Evolutionary conservation across 2,113 vertebrate genomes (phyloP), one percentile per base, ranked within the genome.

Genomic region (Mus spicilegus): DNA sequence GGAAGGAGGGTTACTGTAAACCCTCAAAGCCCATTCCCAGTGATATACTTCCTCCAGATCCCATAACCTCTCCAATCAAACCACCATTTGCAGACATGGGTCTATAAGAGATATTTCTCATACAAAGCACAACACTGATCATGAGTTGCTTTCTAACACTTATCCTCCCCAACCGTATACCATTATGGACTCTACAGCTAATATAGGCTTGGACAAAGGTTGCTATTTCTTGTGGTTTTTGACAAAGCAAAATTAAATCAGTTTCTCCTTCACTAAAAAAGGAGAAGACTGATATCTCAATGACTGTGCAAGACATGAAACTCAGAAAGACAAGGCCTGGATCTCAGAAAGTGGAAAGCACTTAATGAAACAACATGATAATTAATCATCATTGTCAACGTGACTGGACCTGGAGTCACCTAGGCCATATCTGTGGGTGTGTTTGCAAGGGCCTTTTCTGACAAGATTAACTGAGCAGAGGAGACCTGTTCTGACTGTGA

Each of bases 191-290:
- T 81, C 58, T 81, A 94, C 26, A 77, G 5, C 36, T 69, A 72
- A 30, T 26, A 20, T 33, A 58, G 7, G 58, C 54, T 76, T 22
- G 14, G 89, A 63, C 36, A 87, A 75, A 84, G 28, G 10, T 73
- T 92, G n/a, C 69, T 84, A 42, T 10, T 42, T 92, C n/a, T 73
- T 8, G 69, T 82, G 65, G 36, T 78, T 95, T 87, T 36, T 82
- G 84, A 81, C 42, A 42, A 54, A n/a, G 36, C 46, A 51, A 39
- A 87, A 95, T 20, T 61, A 76, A 87, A 12, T 58, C 17, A 6
- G 89, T 89, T 72, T 84, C 30, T 67, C n/a, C 30, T 87, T 26
- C 75, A 84, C 20, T 28, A 20, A 56, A 69, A 33, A 87, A 77
- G 70, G 11, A 72, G 67, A 89, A 88, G 22, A 46, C 20, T 65